Evolutionary conservation across 2,888 invertebrate genomes (phyloP), one percentile per base, ranked within the genome.

Genomic region (Stenurella melanura): DNA sequence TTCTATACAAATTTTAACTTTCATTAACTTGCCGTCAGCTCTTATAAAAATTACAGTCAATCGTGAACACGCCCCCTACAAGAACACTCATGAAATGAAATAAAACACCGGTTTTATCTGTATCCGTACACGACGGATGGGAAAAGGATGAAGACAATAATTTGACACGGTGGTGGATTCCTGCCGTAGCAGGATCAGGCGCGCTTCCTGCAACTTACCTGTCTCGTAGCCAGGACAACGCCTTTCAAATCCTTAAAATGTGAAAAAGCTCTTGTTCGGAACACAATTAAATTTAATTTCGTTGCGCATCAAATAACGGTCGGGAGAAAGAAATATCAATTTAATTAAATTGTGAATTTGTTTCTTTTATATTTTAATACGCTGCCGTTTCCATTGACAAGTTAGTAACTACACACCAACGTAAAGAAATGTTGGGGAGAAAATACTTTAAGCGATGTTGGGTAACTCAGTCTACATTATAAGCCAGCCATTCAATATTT

Each of bases 201-300:
- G 19, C 58, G 70, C 21, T 57, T 70, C 70, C 70, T 60, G 70
- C 70, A 15, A 42, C 60, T 42, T 70, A 70, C 72, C 72, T 72
- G 72, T 72, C 72, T 72, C 63, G 72, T 72, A 72, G 72, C 58
- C 72, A 72, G 63, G 72, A 72, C 72, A 72, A 72, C 72, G 72
- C 60, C 72, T 34, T 34, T 21, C 11, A 63, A 42, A 72, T 72
- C 72, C 72, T 70, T 70, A 73, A 76, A 76, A 69, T 60, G 72
- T 64, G 69, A 73, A 72, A 63, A 76, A 64, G 68, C 63, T 69
- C 38, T 50, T 19, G 63, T 60, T 19, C 63, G 30, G 30, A 56
- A 63, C 72, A 73, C 73, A 76, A 76, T 76, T 73, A 63, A 50
- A 73, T 76, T 73, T 63, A 72, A 73, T 73, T 73, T 26, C 58